Evolutionary conservation across 2,113 vertebrate species (phyloP).

Genomic region (Smithornis capensis): DNA sequence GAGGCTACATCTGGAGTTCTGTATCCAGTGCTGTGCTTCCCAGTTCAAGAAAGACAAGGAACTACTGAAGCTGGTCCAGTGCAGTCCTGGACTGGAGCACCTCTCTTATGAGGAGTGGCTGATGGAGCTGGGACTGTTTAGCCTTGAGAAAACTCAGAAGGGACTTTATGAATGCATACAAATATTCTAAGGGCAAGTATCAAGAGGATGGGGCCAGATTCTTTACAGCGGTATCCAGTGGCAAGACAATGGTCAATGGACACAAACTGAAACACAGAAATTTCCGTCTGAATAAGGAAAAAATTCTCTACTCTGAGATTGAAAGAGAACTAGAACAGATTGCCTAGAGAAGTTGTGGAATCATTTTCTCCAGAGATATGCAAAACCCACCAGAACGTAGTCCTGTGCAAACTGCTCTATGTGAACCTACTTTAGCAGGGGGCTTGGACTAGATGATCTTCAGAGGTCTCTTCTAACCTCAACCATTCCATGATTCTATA

Average conservation of each 20-base stretch:
- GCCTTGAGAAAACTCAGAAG: neutral
- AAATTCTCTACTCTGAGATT: neutral
- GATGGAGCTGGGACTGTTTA: neutral
- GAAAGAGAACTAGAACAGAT: neutral
- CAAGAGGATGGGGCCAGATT: neutral
- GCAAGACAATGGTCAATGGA: neutral
- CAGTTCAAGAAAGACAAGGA: neutral
- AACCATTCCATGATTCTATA: neutral
- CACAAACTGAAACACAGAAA: neutral
- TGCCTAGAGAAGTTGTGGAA: neutral
- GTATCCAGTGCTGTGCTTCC: accelerated
- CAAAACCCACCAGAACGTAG: neutral
- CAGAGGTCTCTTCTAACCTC: neutral
- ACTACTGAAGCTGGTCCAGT: no score
- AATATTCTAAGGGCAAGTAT: neutral
- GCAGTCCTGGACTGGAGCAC: neutral
- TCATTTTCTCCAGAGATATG: neutral
- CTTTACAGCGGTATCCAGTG: neutral
- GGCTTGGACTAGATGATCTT: neutral
- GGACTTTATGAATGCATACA: neutral
- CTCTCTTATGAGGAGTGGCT: neutral
- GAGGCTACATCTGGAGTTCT: no score
- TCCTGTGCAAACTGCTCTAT: neutral
- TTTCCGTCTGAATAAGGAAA: neutral
- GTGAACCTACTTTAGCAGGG: neutral